Percentiles rank a stretch among this genome's conserved stretches.
phyloP scores from a whole-genome alignment of 2,888 invertebrate species.

The Ormyrus thymus region DNA sequence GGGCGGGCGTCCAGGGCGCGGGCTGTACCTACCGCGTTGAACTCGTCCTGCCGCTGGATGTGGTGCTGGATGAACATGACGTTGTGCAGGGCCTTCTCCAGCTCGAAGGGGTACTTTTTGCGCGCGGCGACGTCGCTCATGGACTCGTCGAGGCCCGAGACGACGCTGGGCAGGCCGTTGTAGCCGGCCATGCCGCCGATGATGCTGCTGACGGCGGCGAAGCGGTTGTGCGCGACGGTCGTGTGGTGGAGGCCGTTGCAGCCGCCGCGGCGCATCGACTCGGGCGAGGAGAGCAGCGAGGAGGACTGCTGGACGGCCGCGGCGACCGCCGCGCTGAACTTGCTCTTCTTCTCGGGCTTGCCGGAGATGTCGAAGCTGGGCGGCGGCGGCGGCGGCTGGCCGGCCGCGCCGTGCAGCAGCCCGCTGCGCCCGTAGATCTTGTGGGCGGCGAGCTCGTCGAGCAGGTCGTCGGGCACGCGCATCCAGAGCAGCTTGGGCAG shows the following conservation, averaged over 20 bases:
- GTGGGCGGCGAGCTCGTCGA: slow-evolving; percentile 86
- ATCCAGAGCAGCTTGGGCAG: slow-evolving; percentile 87
- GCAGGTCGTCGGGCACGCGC: slow-evolving; percentile 65
- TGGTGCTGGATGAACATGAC: slow-evolving; percentile 97
- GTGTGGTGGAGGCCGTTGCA: slow-evolving; percentile 85
- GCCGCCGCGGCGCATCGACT: slow-evolving; percentile 76
- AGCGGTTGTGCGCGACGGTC: slow-evolving; percentile 85
- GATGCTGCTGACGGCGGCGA: slow-evolving; percentile 84
- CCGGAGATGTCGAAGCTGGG: not conserved
- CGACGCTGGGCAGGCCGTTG: slow-evolving; percentile 89
- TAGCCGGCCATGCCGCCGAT: slow-evolving; percentile 82
- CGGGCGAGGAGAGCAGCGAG: slow-evolving; percentile 86
- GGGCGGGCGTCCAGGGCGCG: too few species aligned
- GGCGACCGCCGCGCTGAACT: slow-evolving; percentile 83
- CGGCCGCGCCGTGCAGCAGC: not conserved
- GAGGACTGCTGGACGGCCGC: slow-evolving; percentile 80
- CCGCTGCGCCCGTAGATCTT: slow-evolving; percentile 79
- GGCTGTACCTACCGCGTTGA: slow-evolving; percentile 93
- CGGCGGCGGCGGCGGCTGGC: not conserved
- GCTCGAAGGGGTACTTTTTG: slow-evolving; percentile 93
- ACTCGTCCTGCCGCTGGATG: slow-evolving; percentile 95
- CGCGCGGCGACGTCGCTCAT: slow-evolving; percentile 84
- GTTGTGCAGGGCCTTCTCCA: slow-evolving; percentile 95
- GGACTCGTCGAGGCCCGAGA: slow-evolving; percentile 82
- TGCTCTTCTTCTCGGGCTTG: slow-evolving; percentile 76